Evolutionary conservation across 2,888 invertebrate species (phyloP).

Genomic region (Drosophila gaucha): DNA sequence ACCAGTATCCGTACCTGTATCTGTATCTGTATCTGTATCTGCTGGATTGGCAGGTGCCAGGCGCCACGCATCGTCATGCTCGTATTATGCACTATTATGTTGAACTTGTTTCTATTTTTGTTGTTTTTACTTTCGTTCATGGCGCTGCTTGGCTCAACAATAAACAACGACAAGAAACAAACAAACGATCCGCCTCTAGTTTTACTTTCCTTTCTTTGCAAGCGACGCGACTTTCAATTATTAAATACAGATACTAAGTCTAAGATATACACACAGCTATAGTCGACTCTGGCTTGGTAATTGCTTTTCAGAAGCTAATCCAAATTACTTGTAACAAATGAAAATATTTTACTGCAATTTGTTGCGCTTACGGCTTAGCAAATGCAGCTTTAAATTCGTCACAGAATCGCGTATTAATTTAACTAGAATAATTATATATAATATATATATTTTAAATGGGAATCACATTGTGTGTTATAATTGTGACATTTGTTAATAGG

Average conservation of each 20-base stretch:
- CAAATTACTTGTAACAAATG: constrained; percentile 23
- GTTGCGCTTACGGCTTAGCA: constrained; percentile 20
- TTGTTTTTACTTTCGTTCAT: constrained; percentile 75
- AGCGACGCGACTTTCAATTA: constrained; percentile 71
- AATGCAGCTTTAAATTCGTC: constrained; percentile 50
- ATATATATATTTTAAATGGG: constrained; percentile 9
- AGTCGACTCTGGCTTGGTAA: neutral
- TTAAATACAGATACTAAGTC: constrained; percentile 45
- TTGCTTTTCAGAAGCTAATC: constrained; percentile 36
- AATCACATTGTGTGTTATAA: constrained; percentile 1
- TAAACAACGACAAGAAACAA: constrained; percentile 46
- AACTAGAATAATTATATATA: constrained; percentile 18
- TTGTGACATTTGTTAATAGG: constrained; percentile 50
- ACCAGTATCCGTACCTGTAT: constrained; percentile 21
- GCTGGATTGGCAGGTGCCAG: constrained; percentile 39
- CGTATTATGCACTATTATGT: constrained; percentile 62
- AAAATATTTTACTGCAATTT: constrained; percentile 25
- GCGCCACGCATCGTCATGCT: constrained; percentile 27
- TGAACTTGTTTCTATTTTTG: constrained; percentile 62
- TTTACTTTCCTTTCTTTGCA: constrained; percentile 74
- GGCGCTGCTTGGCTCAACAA: constrained; percentile 40
- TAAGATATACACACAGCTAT: neutral
- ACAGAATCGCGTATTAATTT: constrained; percentile 42
- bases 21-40: constrained; percentile 6
- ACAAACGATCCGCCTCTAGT: constrained; percentile 62